Evolutionary conservation across 1,140 invertebrate genomes (phyloP).

Genomic region (Metopolophium dirhodum): DNA sequence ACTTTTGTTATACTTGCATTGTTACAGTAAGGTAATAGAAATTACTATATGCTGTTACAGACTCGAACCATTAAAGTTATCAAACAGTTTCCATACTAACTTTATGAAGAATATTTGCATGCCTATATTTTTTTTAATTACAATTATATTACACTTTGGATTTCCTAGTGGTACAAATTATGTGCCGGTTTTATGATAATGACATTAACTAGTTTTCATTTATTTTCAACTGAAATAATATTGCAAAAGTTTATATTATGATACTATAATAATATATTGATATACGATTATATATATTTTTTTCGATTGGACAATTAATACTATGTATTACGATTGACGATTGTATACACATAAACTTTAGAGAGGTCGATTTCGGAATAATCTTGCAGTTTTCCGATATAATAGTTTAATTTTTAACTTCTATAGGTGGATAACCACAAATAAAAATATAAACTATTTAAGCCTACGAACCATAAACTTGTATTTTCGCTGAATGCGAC

Average conservation of each 20-base stretch:
- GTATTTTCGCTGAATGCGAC: conserved; percentile 70
- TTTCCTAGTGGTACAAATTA: background rate
- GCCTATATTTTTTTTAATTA: background rate
- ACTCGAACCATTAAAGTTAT: background rate
- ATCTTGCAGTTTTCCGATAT: background rate
- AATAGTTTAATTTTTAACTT: background rate
- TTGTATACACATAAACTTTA: no score
- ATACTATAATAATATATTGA: no score
- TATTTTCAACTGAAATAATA: background rate
- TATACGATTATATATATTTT: no score
- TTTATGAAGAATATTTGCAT: background rate
- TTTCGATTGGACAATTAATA: no score
- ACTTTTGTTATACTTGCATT: background rate
- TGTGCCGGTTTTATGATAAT: background rate
- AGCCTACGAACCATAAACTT: conserved; percentile 70
- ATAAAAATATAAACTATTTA: background rate
- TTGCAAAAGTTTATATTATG: no score
- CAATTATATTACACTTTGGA: background rate
- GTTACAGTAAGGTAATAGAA: background rate
- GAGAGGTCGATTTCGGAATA: no score
- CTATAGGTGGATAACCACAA: background rate
- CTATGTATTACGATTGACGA: no score
- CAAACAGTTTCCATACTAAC: background rate
- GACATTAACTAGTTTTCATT: background rate
- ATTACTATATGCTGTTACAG: background rate